Percentiles rank a stretch among this genome's conserved stretches.
phyloP scores from a whole-genome alignment of 2,888 invertebrate species.

The Lydus trimaculatus region DNA sequence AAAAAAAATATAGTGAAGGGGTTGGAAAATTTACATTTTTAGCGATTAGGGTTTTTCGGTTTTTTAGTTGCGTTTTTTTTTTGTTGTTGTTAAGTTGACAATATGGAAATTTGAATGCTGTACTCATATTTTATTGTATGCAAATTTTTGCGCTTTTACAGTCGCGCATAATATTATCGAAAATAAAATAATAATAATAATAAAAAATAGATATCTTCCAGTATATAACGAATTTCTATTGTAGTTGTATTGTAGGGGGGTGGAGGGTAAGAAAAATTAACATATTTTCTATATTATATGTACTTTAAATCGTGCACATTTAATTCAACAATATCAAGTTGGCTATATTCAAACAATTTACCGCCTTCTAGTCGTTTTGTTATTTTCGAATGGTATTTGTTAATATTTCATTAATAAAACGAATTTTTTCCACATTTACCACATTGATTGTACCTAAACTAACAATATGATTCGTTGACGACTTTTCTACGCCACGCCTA shows the following conservation, averaged over 20 bases:
- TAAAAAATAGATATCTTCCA: slow-evolving; percentile 13
- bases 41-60: not conserved
- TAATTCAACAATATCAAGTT: not conserved
- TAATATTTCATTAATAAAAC: not conserved
- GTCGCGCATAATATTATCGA: slow-evolving; percentile 20
- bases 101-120: slow-evolving; percentile 32
- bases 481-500: not conserved
- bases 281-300: slow-evolving; percentile 52
- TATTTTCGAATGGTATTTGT: no score
- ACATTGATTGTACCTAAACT: not conserved
- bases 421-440: not conserved
- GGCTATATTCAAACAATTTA: no score
- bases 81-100: not conserved
- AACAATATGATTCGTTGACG: not conserved
- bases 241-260: not conserved
- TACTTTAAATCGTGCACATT: slow-evolving; percentile 17
- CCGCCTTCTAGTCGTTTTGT: not conserved
- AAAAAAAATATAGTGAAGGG: not conserved
- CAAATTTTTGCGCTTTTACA: slow-evolving; percentile 22
- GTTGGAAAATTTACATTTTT: not conserved
- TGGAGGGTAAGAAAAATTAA: slow-evolving; percentile 45
- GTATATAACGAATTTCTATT: slow-evolving; percentile 57
- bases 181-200: not conserved
- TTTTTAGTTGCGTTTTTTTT: not conserved
- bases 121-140: slow-evolving; percentile 35